Percentiles rank a stretch among this genome's conserved stretches.
Evolutionary conservation across 2,797 vertebrate species (phyloP).

Genomic region (Spinibarbus caldwelli): DNA sequence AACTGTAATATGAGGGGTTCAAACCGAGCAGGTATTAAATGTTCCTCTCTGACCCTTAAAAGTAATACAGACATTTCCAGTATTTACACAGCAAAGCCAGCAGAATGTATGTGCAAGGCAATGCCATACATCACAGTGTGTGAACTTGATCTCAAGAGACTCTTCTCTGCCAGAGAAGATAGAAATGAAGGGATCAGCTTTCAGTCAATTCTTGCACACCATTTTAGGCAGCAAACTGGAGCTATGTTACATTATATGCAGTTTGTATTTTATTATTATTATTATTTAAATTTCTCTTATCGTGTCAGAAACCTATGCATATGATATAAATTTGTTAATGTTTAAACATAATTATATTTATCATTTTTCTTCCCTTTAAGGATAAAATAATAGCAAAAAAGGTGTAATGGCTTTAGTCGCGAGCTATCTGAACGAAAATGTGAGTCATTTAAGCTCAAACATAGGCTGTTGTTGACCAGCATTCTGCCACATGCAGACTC

Average conservation of each 20-base stretch:
- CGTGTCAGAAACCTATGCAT: too few relatives aligned
- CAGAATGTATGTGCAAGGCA: conserved; percentile 35
- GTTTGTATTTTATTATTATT: background rate
- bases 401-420: background rate
- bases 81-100: conserved; percentile 56
- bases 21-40: conserved; percentile 45
- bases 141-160: conserved; percentile 75
- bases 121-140: conserved; percentile 60
- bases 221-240: background rate
- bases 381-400: background rate
- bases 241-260: background rate
- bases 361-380: background rate
- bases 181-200: conserved; percentile 73
- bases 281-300: background rate
- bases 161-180: conserved; percentile 70
- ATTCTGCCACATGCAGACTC: conserved; percentile 72
- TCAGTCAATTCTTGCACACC: conserved; percentile 37
- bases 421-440: background rate
- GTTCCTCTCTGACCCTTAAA: conserved; percentile 42
- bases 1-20: conserved; percentile 13
- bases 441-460: conserved; percentile 63
- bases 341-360: background rate
- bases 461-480: conserved; percentile 63
- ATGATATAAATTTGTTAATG: background rate
- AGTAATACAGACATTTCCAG: conserved; percentile 44